Evolutionary conservation across 2,888 invertebrate species (phyloP), one percentile per base, ranked within the genome.

Genomic region (Luffia ferchaultella): DNA sequence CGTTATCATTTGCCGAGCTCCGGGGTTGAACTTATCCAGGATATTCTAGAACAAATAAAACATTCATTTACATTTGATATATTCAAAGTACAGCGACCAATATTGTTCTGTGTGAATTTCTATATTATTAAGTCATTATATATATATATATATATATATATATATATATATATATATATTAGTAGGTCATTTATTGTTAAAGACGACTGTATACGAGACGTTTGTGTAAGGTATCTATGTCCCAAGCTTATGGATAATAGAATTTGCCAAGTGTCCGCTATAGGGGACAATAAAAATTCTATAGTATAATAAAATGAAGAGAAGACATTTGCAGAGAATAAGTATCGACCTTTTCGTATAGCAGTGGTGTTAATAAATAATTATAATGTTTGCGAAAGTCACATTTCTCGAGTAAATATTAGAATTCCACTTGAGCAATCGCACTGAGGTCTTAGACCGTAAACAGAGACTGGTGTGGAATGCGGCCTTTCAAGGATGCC

Each of bases 1-100:
- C 63, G 93, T 92, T 78, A 97, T 94, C 88, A 97, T 89, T 84
- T 96, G 96, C 65, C 95, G 88, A 45, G 96, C 94, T 58, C 95
- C 94, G 52, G 96, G 96, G 85, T 96, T 96, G 86, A 97, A 97
- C 85, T 96, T 96, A 75, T 96, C 96, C 87, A 96, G 87, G 78
- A 97, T 94, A 75, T 96, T 96, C 97, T 95, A 90, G 60, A 93
- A 92, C 77, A 85, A 85, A 18, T 20, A 44, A 18, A 30, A 45
- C 46, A 12, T 42, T 3, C 20, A 20, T 3, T 9, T 20, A 18
- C n/a, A 18, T 20, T 3, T 20, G 16, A 2, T 16, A 20, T 46
- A 5, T 45, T 3, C 45, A 18, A 18, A 18, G 12, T 3, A 18
- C 12, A 18, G 16, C 18, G 18, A 18, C 2, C 18, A 12, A 45